Evolutionary conservation across 2,888 invertebrate species (phyloP).

Genomic region (Spodoptera littoralis): DNA sequence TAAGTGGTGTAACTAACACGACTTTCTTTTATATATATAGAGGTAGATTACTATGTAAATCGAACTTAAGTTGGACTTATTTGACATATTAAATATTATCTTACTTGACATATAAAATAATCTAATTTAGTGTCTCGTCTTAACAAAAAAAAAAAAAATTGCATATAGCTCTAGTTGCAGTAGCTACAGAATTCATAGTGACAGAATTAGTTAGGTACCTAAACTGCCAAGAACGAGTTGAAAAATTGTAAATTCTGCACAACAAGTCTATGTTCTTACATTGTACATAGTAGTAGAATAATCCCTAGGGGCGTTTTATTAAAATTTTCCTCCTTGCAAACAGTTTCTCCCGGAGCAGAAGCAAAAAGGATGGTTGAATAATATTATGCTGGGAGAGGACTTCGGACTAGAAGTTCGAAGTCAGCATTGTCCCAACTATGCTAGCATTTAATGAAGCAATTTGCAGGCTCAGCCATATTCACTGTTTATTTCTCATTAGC

Average conservation of each 20-base stretch:
- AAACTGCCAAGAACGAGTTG: too few relatives aligned
- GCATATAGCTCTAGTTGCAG: too few relatives aligned
- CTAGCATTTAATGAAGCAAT: conserved; percentile 4
- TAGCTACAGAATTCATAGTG: too few relatives aligned
- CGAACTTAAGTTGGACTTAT: too few relatives aligned
- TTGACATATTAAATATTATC: too few relatives aligned
- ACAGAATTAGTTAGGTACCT: too few relatives aligned
- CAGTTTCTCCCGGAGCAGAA: conserved; percentile 4
- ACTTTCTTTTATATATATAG: too few relatives aligned
- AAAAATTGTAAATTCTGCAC: neutral
- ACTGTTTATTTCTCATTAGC: conserved; percentile 5
- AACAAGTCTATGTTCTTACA: neutral
- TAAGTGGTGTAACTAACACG: too few relatives aligned
- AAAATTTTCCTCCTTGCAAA: conserved; percentile 5
- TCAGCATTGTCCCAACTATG: conserved; percentile 16
- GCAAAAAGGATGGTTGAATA: conserved; percentile 21
- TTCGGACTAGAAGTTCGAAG: conserved; percentile 19
- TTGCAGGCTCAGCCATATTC: conserved; percentile 15
- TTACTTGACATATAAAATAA: too few relatives aligned
- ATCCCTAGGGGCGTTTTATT: conserved; percentile 9
- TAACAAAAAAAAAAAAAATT: too few relatives aligned
- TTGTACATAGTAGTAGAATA: conserved; percentile 5
- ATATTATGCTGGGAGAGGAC: conserved; percentile 21
- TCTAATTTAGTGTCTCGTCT: too few relatives aligned
- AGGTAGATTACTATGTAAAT: too few relatives aligned